Base-by-base conservation (phyloP, 2,888 invertebrate species). In the Schizotus pectinicornis region DNA sequence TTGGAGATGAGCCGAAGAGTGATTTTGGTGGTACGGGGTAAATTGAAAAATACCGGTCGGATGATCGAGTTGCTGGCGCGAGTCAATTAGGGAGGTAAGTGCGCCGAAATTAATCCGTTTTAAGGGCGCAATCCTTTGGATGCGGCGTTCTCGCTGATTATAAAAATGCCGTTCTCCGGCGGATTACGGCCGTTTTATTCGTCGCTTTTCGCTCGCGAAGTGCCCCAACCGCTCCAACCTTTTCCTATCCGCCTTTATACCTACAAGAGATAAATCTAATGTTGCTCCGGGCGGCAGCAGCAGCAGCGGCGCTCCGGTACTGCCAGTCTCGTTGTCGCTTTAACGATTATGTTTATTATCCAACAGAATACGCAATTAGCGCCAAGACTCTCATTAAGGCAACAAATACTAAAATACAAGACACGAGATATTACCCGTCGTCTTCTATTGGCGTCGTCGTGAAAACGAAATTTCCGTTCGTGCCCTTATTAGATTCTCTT, bases 341-440 rank as follows among this genome's bases (percentile, higher is more conserved):
- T 73, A 74, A 75, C 74, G 73, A 73, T 73, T 71, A 74, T 72
- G 74, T 74, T 75, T 74, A 74, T 72, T 70, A 70, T 71, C 67
- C 69, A 60, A 64, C 67, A 71, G 72, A 74, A 74, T 74, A 71
- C 68, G 72, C 74, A 75, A 74, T 75, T 74, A 74, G 70, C 73
- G 70, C 69, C 70, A 68, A 70, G 69, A 67, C 67, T 70, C 73
- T 74, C 74, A 72, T 75, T 74, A 73, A 65, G 63, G 33, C 49
- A 47, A 54, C 47, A 54, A 54, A 54, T 41, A 54, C 54, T 47
- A 45, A 53, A 53, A 45, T 38, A 53, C 53, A 45, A 45, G 36
- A 45, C 38, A 45, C 32, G 51, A 51, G 43, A 51, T 51, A 53
- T 32, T 45, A 53, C 53, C 46, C 38, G 37, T 36, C 30, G 41